Base-by-base conservation (phyloP, 1,140 invertebrate species). In the Caenorhabditis inopinata region DNA sequence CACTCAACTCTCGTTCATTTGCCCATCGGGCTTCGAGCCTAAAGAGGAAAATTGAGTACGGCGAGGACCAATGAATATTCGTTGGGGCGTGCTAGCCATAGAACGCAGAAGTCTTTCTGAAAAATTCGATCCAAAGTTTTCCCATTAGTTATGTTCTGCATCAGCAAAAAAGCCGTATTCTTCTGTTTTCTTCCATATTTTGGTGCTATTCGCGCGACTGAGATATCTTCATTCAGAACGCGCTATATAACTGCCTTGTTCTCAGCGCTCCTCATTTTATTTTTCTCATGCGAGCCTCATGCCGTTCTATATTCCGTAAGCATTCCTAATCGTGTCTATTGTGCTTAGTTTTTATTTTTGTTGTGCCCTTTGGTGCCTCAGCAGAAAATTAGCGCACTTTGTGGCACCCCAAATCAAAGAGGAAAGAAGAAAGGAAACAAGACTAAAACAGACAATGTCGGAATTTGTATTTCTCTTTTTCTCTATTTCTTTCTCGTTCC, bases 151-250 rank as follows among this genome's bases (percentile, higher is more conserved):
- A 68, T 68, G 58, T 68, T 68, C 38, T 42, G 58, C 32, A 7
- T 68, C 32, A 38, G 32, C 6, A 68, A 68, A 68, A 38, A 29
- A 11, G 32, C 32, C 58, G 58, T 38, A 68, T 35, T 68, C 29
- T 68, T 68, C 12, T 68, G 35, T 42, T 68, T 58, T 16, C 3
- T 6, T 38, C 29, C 32, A 68, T 68, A 68, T 68, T 32, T n/a
- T 68, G 32, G 58, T 68, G 58, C 58, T 9, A 68, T 68, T 35
- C 58, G n/a, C 58, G 32, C 32, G 4, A 18, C 58, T n/a, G 58
- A 38, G 58, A 21, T 68, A 68, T 68, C 58, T 68, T 32, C n/a
- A 68, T 68, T 68, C 58, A 68, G n/a, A 68, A 68, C 32, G 58
- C 16, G 32, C 11, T 68, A 38, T 68, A 42, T 68, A 68, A 32